Evolutionary conservation across 2,888 invertebrate species (phyloP), one percentile per base, ranked within the genome.

Genomic region (Melinopterus prodromus): DNA sequence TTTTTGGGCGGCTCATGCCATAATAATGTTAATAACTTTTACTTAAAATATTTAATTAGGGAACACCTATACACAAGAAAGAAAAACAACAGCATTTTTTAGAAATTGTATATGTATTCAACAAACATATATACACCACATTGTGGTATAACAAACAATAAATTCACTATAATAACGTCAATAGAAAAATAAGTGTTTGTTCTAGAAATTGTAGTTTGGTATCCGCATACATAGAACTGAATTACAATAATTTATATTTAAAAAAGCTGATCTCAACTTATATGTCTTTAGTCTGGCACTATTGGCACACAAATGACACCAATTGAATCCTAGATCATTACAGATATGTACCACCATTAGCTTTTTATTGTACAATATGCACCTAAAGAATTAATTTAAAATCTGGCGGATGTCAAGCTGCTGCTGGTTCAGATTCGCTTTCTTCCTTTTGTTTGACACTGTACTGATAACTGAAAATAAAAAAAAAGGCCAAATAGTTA

Each of bases 371-470:
- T 53, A 53, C 38, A 38, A 9, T 38, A 38, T 38, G 38, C 6
- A 38, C 53, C 12, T 53, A 53, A 53, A 9, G 2, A 53, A 53
- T 53, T 53, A 2, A 53, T 2, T 53, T 53, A 53, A 53, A 9
- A 53, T 53, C 53, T 53, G 12, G 5, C 26, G 5, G 12, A 7
- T 12, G 53, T 53, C 53, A 53, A 53, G 53, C 53, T 9, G 74
- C 16, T 26, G 37, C 74, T 12, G n/a, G 36, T 3, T 74, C 74
- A 6, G 71, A 26, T 71, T 71, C 16, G 26, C 12, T 12, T 71
- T 74, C 36, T 35, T 74, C 74, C 36, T 74, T 74, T 35, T 26
- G 53, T n/a, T 77, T 77, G 69, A 26, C 26, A 70, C 69, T 77
- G 12, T 70, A 70, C 2, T 69, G 77, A 35, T 70, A 77, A 16